These are phyloP conservation scores for Zosterops hypoxanthus DNA, from an alignment of 2,113 vertebrate genomes.

Conservation along the genomic window DNA sequence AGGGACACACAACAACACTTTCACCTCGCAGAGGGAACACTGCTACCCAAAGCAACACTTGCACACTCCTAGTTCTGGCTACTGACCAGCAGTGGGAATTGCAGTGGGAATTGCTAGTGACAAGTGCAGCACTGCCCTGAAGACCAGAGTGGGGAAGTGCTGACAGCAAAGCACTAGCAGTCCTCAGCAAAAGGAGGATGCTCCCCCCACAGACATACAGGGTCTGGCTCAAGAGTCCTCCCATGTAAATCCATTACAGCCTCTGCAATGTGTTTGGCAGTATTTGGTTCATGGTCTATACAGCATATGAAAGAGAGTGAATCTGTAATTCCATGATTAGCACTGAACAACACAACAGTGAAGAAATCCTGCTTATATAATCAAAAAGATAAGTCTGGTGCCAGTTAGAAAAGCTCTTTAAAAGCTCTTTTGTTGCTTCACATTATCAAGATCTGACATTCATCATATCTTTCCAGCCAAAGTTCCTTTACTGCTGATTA, in stretches of 20 bases:
- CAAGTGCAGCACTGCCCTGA: neutral
- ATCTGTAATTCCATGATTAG: conserved; percentile 51
- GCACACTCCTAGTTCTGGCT: neutral
- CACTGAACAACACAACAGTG: conserved; percentile 9
- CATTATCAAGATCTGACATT: conserved; percentile 60
- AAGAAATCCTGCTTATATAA: conserved; percentile 61
- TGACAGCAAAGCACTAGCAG: neutral
- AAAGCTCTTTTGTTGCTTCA: conserved; percentile 50
- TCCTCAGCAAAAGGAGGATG: neutral
- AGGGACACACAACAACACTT: neutral
- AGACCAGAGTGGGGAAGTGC: neutral
- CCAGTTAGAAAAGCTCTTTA: conserved; percentile 12
- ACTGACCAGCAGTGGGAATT: neutral
- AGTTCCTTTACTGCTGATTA: conserved; percentile 64
- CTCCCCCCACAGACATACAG: rapidly evolving
- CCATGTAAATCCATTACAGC: neutral
- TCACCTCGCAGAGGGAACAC: neutral
- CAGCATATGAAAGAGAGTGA: neutral
- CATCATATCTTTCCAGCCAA: conserved; percentile 49
- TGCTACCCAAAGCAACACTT: neutral
- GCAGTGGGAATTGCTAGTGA: neutral
- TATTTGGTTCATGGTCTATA: neutral
- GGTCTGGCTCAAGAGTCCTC: neutral
- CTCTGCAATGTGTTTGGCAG: neutral
- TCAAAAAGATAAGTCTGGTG: conserved; percentile 48